phyloP scores from a whole-genome alignment of 2,113 vertebrate genomes.

The Podilymbus podiceps region DNA sequence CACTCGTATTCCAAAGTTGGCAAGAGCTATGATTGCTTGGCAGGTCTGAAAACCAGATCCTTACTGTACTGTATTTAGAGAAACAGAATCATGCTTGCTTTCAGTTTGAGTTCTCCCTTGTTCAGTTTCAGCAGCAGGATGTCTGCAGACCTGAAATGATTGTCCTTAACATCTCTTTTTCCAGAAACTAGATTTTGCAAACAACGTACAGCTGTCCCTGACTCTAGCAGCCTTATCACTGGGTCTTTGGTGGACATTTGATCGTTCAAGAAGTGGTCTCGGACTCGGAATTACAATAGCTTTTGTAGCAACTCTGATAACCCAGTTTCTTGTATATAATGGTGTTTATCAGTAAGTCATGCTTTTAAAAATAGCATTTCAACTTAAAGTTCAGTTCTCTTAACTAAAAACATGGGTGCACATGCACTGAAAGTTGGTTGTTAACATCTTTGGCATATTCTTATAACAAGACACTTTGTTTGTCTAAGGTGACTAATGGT shows the following conservation, averaged over 20 bases:
- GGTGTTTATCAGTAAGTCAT: conserved; percentile 83
- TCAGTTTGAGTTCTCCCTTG: background rate
- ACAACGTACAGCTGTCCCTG: conserved; percentile 81
- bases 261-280: conserved; percentile 83
- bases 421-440: background rate
- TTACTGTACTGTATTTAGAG: background rate
- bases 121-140: background rate
- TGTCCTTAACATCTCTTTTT: conserved; percentile 68
- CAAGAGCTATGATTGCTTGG: background rate
- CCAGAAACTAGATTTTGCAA: conserved; percentile 86
- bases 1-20: background rate
- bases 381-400: background rate
- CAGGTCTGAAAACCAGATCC: background rate
- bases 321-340: conserved; percentile 84
- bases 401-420: background rate
- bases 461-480: background rate
- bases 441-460: background rate
- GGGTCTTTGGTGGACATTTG: conserved; percentile 86
- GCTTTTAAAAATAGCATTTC: background rate
- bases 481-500: background rate
- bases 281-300: conserved; percentile 85
- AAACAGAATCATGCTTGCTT: background rate
- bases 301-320: conserved; percentile 82
- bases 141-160: background rate
- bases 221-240: conserved; percentile 81